Evolutionary conservation across 2,888 invertebrate genomes (phyloP).

Genomic region (Lepidocyrtoides sp.): DNA sequence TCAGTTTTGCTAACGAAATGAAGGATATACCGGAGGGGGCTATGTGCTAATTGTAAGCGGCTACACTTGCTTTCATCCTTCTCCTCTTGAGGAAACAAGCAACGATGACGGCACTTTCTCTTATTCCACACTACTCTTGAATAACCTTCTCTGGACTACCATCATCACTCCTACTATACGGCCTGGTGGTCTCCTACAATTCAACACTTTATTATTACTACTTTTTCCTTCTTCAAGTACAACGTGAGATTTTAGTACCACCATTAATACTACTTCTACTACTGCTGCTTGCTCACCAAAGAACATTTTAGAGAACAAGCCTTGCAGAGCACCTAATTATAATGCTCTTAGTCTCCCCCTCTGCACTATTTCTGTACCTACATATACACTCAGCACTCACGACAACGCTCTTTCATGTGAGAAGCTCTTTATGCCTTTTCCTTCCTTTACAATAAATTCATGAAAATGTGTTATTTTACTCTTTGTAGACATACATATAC

Average conservation of each 20-base stretch:
- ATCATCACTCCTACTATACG: neutral
- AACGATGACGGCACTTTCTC: conserved; percentile 44
- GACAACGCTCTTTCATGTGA: conserved; percentile 56
- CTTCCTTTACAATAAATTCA: conserved; percentile 63
- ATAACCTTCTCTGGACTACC: conserved; percentile 3
- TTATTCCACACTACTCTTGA: conserved; percentile 3
- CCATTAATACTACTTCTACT: neutral
- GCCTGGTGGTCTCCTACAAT: neutral
- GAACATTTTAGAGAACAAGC: conserved; percentile 56
- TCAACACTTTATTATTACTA: neutral
- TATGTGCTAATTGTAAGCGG: conserved; percentile 60
- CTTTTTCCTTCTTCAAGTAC: neutral
- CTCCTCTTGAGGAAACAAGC: conserved; percentile 46
- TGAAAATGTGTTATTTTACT: neutral
- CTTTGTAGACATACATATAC: no score
- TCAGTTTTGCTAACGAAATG: conserved; percentile 67
- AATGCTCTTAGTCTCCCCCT: conserved; percentile 56
- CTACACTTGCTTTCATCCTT: conserved; percentile 54
- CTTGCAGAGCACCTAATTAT: conserved; percentile 74
- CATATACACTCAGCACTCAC: conserved; percentile 3
- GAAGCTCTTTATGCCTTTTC: conserved; percentile 36
- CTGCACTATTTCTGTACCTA: neutral
- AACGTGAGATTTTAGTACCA: conserved; percentile 13
- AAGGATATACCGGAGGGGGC: conserved; percentile 36
- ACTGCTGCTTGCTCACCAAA: conserved; percentile 40